phyloP scores from a whole-genome alignment of 2,797 vertebrate genomes.

The Melanotaenia maccullochi region DNA sequence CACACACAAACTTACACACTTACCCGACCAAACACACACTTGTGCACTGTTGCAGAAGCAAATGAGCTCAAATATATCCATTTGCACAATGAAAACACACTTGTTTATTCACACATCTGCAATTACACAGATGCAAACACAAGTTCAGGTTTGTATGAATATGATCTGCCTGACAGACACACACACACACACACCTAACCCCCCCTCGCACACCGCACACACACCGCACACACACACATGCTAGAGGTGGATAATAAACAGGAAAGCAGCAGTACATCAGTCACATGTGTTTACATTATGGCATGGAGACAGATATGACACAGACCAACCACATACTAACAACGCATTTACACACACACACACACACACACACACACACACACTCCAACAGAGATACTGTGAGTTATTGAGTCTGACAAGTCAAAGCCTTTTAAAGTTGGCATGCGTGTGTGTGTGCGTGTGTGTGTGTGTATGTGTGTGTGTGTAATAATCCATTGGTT shows the following conservation, averaged over 20 bases:
- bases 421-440: conserved; percentile 77
- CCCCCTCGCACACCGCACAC: conserved; percentile 5
- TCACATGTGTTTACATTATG: conserved; percentile 74
- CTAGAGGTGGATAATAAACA: conserved; percentile 62
- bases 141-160: conserved; percentile 34
- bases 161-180: conserved; percentile 33
- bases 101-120: conserved; percentile 53
- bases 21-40: conserved; percentile 25
- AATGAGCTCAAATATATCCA: conserved; percentile 46
- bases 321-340: conserved; percentile 50
- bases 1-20: conserved; percentile 29
- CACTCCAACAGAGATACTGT: conserved; percentile 45
- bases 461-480: conserved; percentile 27
- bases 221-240: conserved; percentile 12
- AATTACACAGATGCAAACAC: conserved; percentile 40
- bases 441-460: conserved; percentile 14
- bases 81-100: conserved; percentile 39
- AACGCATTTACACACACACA: conserved; percentile 30
- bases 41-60: conserved; percentile 27
- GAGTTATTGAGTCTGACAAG: conserved; percentile 78
- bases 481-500: conserved; percentile 96
- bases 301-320: conserved; percentile 70
- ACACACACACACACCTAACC: conserved; percentile 3
- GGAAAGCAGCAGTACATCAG: conserved; percentile 61
- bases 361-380: conserved; percentile 26